Evolutionary conservation across 2,888 invertebrate genomes (phyloP), one percentile per base, ranked within the genome.

Genomic region (Lepidocyrtoides sp.): DNA sequence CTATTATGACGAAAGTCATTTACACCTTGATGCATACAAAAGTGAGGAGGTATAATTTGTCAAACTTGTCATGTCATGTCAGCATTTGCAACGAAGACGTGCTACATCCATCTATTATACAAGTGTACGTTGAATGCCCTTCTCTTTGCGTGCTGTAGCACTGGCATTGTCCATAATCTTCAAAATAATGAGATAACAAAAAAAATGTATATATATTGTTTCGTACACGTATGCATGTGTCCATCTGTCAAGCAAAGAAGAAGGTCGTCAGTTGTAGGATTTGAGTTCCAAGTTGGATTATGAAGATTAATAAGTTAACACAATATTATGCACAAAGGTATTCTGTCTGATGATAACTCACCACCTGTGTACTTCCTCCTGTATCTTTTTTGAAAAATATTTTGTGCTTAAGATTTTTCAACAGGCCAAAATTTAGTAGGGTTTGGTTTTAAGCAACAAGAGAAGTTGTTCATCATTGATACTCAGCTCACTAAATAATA

Each of bases 31-130:
- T 41, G 72, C 29, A 81, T 26, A 66, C 4, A n/a, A n/a, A 57
- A 60, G 63, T 57, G 54, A 82, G 83, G 75, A 69, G 75, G 69
- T 91, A 85, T 75, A 91, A 86, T 91, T 91, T 91, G 91, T 91
- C 91, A 91, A 87, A 91, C 82, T 72, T 82, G 91, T 91, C 91
- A 91, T 85, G 90, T 85, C 90, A 63, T 81, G 82, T 89, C 89
- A 89, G 75, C 57, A 60, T 75, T 44, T n/a, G 29, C 41, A 81
- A 57, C 41, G n/a, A 57, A 36, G 57, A 4, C 57, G 17, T 57
- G 23, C 4, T 44, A 44, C 17, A n/a, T 51, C 8, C 32, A 32
- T 32, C 7, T 26, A 66, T n/a, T 66, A 66, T 29, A 29, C 17
- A 7, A n/a, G 8, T 26, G 29, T 7, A 26, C 57, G 17, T 57